Evolutionary conservation across 2,888 invertebrate species (phyloP).

Genomic region (Eupithecia pulchellata): DNA sequence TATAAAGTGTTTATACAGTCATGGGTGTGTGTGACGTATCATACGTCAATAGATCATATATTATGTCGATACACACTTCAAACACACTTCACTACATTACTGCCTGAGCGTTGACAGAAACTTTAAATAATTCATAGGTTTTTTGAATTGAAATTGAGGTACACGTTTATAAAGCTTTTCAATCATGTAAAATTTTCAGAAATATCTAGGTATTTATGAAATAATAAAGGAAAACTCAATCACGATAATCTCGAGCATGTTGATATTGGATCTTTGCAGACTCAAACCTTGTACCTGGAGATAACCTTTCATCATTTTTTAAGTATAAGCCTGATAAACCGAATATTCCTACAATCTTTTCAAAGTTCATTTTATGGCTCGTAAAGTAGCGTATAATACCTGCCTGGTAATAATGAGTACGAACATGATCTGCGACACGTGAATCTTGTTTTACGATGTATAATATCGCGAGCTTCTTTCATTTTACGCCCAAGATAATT

Average conservation of each 20-base stretch:
- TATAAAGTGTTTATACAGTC: too few species aligned
- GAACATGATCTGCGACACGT: slow-evolving; percentile 60
- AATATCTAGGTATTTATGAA: background rate
- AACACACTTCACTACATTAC: too few species aligned
- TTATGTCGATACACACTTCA: too few species aligned
- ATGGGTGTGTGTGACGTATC: too few species aligned
- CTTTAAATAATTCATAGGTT: background rate
- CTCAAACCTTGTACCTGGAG: background rate
- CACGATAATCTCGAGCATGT: background rate
- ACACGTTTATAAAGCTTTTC: background rate
- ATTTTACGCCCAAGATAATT: slow-evolving; percentile 63
- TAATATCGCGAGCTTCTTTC: slow-evolving; percentile 65
- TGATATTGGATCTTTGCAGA: background rate
- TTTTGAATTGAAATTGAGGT: too few species aligned
- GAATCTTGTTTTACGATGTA: slow-evolving; percentile 69
- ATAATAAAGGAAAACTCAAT: background rate
- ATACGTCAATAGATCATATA: too few species aligned
- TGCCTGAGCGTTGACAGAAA: background rate
- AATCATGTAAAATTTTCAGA: background rate
- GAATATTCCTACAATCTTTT: slow-evolving; percentile 44
- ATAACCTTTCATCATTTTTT: slow-evolving; percentile 22
- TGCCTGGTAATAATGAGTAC: slow-evolving; percentile 58
- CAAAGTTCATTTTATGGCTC: slow-evolving; percentile 67
- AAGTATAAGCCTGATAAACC: slow-evolving; percentile 6
- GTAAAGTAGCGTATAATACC: slow-evolving; percentile 71